Base-by-base conservation (phyloP, 1,140 invertebrate species). In the Megathymus violae region DNA sequence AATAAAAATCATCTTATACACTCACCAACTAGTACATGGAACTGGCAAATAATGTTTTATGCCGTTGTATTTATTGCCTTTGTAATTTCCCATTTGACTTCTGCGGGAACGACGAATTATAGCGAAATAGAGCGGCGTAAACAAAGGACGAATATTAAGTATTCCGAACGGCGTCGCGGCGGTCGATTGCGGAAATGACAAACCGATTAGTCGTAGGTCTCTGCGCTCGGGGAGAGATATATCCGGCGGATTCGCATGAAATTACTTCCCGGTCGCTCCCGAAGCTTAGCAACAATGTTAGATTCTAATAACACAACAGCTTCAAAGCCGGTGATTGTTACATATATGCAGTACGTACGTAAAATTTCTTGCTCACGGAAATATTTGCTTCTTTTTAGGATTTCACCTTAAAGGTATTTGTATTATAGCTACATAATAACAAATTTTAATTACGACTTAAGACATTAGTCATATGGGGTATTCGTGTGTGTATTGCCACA, bases 161-260 rank as follows among this genome's bases (percentile, higher is more conserved):
- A 88, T 88, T 85, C 76, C 77, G 70, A 83, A 71, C 74, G 67
- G 66, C 67, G 73, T 79, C 65, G 72, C 67, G 69, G 74, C 70
- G 74, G 80, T 82, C 77, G 80, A 88, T 86, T 78, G 72, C 78
- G 88, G 88, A 90, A 90, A 88, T 89, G 81, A 87, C 80, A 75
- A 78, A 80, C 62, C 79, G 88, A 89, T 88, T 89, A 88, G 85
- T 82, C 73, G 82, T 76, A 89, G 78, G 80, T 78, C 75, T 78
- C 65, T 74, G 73, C 76, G 73, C 72, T 73, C 69, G 69, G 72
- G 68, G 74, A 73, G 82, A 80, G 76, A 83, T 85, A 82, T 88
- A 88, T 89, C 88, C 86, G 85, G 61, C 85, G 88, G 88, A 88
- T 85, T 71, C 64, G 48, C 56, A 47, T 69, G 78, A 69, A 79